phyloP scores from a whole-genome alignment of 1,140 invertebrate species.

The Globodera rostochiensis region DNA sequence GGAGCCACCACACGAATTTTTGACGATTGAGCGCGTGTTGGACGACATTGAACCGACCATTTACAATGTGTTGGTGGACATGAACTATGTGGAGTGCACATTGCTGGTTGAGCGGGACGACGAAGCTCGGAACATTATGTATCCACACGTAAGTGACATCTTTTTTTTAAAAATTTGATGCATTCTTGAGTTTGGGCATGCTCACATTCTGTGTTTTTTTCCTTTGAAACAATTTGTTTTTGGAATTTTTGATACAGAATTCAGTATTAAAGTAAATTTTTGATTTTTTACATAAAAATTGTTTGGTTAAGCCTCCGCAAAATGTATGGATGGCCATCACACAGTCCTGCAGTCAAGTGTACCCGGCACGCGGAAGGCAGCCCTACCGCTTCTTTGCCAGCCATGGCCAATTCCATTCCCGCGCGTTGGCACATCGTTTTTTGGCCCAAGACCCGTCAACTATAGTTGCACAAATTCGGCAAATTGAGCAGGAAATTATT shows the following conservation, averaged over 20 bases:
- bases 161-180: background rate
- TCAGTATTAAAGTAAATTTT: too few relatives aligned
- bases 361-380: slow-evolving; percentile 20
- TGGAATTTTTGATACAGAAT: too few relatives aligned
- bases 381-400: slow-evolving; percentile 46
- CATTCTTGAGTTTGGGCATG: background rate
- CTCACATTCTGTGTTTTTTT: background rate
- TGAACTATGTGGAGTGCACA: slow-evolving; percentile 32
- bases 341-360: slow-evolving; percentile 37
- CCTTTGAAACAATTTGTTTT: too few relatives aligned
- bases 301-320: slow-evolving; percentile 45
- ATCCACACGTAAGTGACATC: slow-evolving; percentile 29
- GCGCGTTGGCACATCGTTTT: slow-evolving; percentile 15
- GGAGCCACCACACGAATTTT: slow-evolving; percentile 40
- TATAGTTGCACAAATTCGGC: slow-evolving; percentile 6
- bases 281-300: too few relatives aligned
- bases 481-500: slow-evolving; percentile 1
- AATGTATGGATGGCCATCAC: slow-evolving; percentile 44
- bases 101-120: slow-evolving; percentile 51
- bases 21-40: slow-evolving; percentile 42
- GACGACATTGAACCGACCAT: slow-evolving; percentile 43
- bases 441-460: background rate
- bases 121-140: slow-evolving; percentile 53
- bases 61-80: slow-evolving; percentile 44
- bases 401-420: slow-evolving; percentile 1